Evolutionary conservation across 2,113 vertebrate species (phyloP).

Genomic region (Octodon degus): DNA sequence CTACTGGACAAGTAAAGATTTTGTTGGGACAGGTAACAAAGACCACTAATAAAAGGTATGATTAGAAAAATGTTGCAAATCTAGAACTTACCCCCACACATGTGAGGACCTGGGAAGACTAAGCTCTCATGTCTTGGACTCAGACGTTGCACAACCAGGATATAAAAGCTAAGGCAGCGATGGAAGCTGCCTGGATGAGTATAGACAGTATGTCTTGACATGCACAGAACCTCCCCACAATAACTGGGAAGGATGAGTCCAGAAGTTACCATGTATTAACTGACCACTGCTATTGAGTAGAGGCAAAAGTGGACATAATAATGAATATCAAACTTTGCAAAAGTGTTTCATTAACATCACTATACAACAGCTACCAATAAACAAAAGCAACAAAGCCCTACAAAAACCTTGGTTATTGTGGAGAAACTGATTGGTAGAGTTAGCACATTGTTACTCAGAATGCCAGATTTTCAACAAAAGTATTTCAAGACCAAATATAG

Average conservation of each 20-base stretch:
- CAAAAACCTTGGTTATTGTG: neutral
- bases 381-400: neutral
- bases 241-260: neutral
- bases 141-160: neutral
- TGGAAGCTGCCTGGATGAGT: neutral
- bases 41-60: neutral
- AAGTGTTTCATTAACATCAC: neutral
- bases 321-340: neutral
- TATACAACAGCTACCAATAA: neutral
- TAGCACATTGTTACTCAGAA: neutral
- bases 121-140: neutral
- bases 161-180: neutral
- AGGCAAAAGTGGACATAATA: neutral
- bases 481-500: neutral
- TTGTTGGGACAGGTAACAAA: neutral
- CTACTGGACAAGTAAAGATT: neutral
- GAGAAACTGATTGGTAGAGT: neutral
- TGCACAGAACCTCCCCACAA: neutral
- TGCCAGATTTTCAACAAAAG: neutral
- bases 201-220: neutral
- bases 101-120: neutral
- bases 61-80: neutral
- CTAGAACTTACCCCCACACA: neutral
- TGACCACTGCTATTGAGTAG: neutral
- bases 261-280: neutral